phyloP scores from a whole-genome alignment of 2,888 invertebrate species.

The Trissoscelio sp. region DNA sequence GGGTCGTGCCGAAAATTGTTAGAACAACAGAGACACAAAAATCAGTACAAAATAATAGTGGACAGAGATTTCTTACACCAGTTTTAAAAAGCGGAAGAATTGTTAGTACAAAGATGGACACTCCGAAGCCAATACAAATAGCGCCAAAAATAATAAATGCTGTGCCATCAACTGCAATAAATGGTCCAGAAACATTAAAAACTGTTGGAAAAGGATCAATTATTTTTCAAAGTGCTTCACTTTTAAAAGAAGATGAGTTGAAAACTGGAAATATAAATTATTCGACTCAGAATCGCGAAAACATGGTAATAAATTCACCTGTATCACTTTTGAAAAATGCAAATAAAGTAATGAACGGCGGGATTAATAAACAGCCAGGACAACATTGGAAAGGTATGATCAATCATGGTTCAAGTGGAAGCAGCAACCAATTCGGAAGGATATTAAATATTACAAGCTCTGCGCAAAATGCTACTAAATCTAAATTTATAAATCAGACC shows the following conservation, averaged over 20 bases:
- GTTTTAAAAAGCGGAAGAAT: constrained; percentile 70
- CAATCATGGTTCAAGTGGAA: background rate
- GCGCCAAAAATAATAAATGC: constrained; percentile 76
- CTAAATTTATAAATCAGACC: constrained; percentile 7
- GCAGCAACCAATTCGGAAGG: constrained; percentile 39
- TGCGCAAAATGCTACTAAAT: constrained; percentile 40
- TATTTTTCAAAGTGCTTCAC: constrained; percentile 74
- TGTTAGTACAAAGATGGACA: constrained; percentile 62
- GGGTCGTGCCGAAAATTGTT: too few relatives aligned
- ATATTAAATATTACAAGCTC: constrained; percentile 40
- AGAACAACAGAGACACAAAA: too few relatives aligned
- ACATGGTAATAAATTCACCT: constrained; percentile 73
- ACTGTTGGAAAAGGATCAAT: constrained; percentile 72
- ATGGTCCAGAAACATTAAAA: constrained; percentile 65
- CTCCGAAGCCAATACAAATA: constrained; percentile 76
- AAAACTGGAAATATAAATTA: constrained; percentile 68
- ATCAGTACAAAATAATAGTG: too few relatives aligned
- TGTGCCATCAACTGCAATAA: constrained; percentile 57
- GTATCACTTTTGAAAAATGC: constrained; percentile 79
- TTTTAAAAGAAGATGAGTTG: constrained; percentile 75
- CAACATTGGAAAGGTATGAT: constrained; percentile 16
- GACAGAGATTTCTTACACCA: constrained; percentile 76
- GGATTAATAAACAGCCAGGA: background rate
- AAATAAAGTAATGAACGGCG: constrained; percentile 28
- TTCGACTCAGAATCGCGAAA: constrained; percentile 72